Conservation (phyloP, 2,888 invertebrate species). For the Tetanocera ferruginea region DNA sequence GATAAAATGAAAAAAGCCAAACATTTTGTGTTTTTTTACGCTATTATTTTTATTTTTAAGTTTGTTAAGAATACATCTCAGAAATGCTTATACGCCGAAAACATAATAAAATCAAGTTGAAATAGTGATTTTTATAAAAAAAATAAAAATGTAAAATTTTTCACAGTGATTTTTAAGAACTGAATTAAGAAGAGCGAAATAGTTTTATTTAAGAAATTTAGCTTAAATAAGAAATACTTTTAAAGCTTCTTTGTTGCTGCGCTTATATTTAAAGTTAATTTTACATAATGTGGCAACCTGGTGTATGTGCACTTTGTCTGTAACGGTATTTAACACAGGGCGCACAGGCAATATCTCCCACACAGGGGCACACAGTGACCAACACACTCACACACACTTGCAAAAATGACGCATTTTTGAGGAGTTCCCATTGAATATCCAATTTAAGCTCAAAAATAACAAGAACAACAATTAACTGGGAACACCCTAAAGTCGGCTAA, state of each 20-base stretch:
- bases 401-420: constrained; percentile 30
- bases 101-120: too few species aligned
- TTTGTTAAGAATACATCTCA: not conserved
- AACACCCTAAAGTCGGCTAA: not conserved
- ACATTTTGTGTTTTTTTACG: not conserved
- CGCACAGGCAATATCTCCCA: not conserved
- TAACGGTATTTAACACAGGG: not conserved
- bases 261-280: not conserved
- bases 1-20: not conserved
- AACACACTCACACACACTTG: not conserved
- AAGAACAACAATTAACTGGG: not conserved
- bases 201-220: too few species aligned
- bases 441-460: constrained; percentile 8
- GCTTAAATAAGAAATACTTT: too few species aligned
- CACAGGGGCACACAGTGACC: not conserved
- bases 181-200: too few species aligned
- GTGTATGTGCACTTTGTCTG: constrained; percentile 2
- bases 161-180: too few species aligned
- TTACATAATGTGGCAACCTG: not conserved
- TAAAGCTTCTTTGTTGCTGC: not conserved
- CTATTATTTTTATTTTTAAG: not conserved
- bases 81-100: too few species aligned
- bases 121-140: too few species aligned
- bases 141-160: too few species aligned
- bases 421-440: constrained; percentile 26